Percentiles rank a stretch among this genome's conserved stretches.
Evolutionary conservation across 2,797 vertebrate genomes (phyloP).

Genomic region (Microctenopoma steveboyesi): DNA sequence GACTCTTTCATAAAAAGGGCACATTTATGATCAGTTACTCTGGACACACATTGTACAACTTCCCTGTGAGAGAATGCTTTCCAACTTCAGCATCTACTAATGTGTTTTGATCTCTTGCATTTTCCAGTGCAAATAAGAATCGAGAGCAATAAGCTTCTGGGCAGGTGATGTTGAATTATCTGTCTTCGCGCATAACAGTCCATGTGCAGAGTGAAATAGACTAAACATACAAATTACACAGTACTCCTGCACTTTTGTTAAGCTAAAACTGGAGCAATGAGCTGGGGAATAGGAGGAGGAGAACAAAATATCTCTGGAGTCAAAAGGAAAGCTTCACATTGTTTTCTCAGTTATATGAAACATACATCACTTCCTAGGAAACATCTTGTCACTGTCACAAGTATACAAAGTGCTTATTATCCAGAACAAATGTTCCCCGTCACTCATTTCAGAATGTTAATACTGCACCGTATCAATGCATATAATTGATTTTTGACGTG

Average conservation of each 20-base stretch:
- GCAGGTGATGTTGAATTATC: constrained; percentile 62
- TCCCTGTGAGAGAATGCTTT: constrained; percentile 27
- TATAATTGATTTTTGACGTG: no score
- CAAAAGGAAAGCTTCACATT: constrained; percentile 20
- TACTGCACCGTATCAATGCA: no score
- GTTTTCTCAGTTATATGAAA: constrained; percentile 40
- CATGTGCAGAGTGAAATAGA: constrained; percentile 37
- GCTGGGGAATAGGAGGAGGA: constrained; percentile 27
- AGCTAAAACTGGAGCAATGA: constrained; percentile 35
- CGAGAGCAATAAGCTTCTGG: constrained; percentile 56
- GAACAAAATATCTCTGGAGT: constrained; percentile 25
- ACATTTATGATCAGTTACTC: constrained; percentile 57
- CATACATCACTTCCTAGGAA: background rate
- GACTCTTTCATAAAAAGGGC: constrained; percentile 51
- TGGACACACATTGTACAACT: constrained; percentile 35
- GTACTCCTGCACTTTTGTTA: constrained; percentile 30
- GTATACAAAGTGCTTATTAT: no score
- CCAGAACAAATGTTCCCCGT: no score
- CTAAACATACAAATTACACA: constrained; percentile 44
- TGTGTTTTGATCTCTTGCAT: constrained; percentile 59
- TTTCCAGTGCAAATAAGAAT: constrained; percentile 70
- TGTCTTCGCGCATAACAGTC: constrained; percentile 50
- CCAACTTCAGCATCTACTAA: constrained; percentile 48
- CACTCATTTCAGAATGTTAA: no score
- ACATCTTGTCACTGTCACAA: background rate